Evolutionary conservation across 2,113 vertebrate species (phyloP).

Genomic region (Pyxicephalus adspersus): DNA sequence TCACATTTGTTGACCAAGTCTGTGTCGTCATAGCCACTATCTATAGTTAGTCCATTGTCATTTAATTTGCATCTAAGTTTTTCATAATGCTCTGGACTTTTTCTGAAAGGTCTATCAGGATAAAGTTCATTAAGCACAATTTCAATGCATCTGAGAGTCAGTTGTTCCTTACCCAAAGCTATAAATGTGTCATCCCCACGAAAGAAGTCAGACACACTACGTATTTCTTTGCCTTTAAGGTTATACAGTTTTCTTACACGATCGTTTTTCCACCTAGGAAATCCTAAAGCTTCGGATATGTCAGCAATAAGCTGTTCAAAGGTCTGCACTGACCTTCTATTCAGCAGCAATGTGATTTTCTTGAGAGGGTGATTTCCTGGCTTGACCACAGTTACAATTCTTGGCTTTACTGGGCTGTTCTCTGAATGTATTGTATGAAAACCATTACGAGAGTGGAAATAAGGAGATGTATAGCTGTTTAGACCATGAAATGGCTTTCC

Average conservation of each 20-base stretch:
- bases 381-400: conserved; percentile 87
- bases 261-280: conserved; percentile 88
- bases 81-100: conserved; percentile 71
- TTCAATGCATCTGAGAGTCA: conserved; percentile 80
- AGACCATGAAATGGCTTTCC: conserved; percentile 65
- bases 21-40: conserved; percentile 70
- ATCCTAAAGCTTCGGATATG: conserved; percentile 91
- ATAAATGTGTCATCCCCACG: conserved; percentile 86
- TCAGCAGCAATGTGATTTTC: conserved; percentile 89
- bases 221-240: conserved; percentile 78
- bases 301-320: conserved; percentile 90
- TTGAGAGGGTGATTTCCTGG: conserved; percentile 74
- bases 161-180: conserved; percentile 81
- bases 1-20: conserved; percentile 59
- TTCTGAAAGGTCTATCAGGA: conserved; percentile 75
- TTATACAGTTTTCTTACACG: conserved; percentile 88
- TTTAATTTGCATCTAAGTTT: conserved; percentile 65
- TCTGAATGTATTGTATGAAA: conserved; percentile 79
- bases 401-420: conserved; percentile 82
- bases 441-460: conserved; percentile 61
- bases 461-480: conserved; percentile 51
- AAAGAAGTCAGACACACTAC: conserved; percentile 88
- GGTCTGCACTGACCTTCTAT: conserved; percentile 86
- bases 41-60: conserved; percentile 74
- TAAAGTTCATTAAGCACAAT: conserved; percentile 85